Conservation (phyloP, 64 coral and sea anemone species). For the Catalaphyllia jardinei region DNA sequence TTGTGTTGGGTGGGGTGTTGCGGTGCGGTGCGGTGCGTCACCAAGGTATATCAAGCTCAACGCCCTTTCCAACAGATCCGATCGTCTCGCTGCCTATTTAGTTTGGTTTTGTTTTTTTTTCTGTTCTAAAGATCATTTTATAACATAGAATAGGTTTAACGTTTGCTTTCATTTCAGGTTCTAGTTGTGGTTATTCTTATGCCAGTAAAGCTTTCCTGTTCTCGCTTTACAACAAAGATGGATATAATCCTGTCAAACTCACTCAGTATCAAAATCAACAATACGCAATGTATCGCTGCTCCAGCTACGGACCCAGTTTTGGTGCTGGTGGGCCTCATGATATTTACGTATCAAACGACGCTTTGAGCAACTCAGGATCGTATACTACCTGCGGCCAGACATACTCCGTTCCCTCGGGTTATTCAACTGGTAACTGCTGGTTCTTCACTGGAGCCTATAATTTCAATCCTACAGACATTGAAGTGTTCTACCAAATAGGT, state of each 20-base stretch:
- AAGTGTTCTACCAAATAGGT: slow-evolving; percentile 25
- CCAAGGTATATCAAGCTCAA: too few relatives aligned
- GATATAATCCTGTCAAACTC: slow-evolving; percentile 31
- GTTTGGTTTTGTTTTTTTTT: too few relatives aligned
- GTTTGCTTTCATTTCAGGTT: not conserved
- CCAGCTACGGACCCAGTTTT: slow-evolving; percentile 1
- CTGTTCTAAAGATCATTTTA: too few relatives aligned
- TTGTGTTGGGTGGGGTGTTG: too few relatives aligned
- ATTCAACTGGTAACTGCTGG: not conserved
- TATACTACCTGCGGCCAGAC: not conserved
- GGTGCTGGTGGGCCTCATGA: not conserved
- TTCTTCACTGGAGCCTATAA: not conserved
- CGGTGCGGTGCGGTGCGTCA: too few relatives aligned
- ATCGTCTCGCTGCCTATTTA: too few relatives aligned
- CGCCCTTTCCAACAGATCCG: too few relatives aligned
- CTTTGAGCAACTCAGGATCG: not conserved
- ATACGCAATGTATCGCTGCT: not conserved
- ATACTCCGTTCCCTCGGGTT: not conserved
- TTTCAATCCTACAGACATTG: slow-evolving; percentile 16
- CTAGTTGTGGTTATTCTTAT: not conserved
- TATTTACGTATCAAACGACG: not conserved
- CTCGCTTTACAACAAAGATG: not conserved
- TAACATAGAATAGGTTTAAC: too few relatives aligned
- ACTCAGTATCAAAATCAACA: not conserved
- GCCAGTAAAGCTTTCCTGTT: slow-evolving; percentile 23